Evolutionary conservation across 2,113 vertebrate species (phyloP), one percentile per base, ranked within the genome.

Genomic region (Steatornis caripensis): DNA sequence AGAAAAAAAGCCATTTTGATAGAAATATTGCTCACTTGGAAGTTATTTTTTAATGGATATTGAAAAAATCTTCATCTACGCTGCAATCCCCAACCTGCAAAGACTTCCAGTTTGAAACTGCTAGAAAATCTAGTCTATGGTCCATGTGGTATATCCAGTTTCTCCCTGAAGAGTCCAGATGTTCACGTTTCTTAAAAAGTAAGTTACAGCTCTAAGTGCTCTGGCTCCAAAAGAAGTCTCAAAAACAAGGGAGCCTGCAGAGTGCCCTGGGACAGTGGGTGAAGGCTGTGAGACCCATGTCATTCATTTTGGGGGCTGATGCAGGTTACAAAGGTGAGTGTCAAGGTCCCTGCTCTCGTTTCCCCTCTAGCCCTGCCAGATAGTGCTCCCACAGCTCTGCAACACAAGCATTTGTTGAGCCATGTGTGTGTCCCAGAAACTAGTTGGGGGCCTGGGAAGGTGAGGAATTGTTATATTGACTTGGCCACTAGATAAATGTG

Each of bases 1-100:
- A 92, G 39, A 39, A 66, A 39, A 62, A 39, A 68, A 53, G 51
- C 20, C n/a, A 82, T 91, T 89, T 84, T 68, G 34, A 43, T 84
- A 84, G 75, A 96, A 96, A 89, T 84, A 95, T 68, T 82, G n/a
- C 57, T 95, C 43, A 71, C 72, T 87, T 64, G 34, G 41, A 93
- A 86, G 48, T 57, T 87, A n/a, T 82, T 94, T 90, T 93, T 81
- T 68, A 94, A 94, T 91, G 72, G 86, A 64, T 92, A 89, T 92
- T 87, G 89, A 86, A 90, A 87, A 90, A 71, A 30, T 79, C 66
- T 89, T 89, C 61, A 43, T 82, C 64, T 82, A 53, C 68, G 57
- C 41, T 68, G 37, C 77, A 92, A 64, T 70, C 30, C 16, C 72
- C 84, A 88, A 60, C 36, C 11, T 76, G 32, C 34, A 36, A 82